Conservation (phyloP, 1,140 invertebrate species). For the Pinna nobilis region DNA sequence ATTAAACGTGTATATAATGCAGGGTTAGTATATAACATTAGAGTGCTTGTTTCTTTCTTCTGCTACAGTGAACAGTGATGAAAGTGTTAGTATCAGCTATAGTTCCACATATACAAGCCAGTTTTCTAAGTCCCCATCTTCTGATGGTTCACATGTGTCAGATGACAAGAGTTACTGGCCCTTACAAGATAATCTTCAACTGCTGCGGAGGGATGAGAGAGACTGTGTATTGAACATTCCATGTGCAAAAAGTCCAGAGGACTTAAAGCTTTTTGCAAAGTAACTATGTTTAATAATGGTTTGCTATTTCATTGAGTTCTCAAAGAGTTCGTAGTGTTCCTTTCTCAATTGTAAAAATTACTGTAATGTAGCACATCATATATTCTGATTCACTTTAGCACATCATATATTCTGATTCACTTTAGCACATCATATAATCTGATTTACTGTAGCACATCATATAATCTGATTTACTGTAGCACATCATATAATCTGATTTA, state of each 20-base stretch:
- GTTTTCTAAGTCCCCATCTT: constrained; percentile 62
- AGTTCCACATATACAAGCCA: constrained; percentile 28
- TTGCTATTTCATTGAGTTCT: background rate
- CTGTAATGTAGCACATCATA: too few species aligned
- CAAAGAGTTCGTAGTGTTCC: too few species aligned
- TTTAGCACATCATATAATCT: too few species aligned
- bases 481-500: too few species aligned
- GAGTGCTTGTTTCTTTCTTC: too few species aligned
- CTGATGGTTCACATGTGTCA: constrained; percentile 74
- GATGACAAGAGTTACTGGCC: constrained; percentile 52
- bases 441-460: too few species aligned
- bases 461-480: too few species aligned
- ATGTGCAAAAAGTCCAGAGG: constrained; percentile 83
- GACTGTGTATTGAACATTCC: constrained; percentile 81
- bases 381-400: too few species aligned
- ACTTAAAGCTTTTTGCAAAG: constrained; percentile 83
- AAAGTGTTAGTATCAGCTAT: constrained; percentile 49
- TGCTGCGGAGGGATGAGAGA: constrained; percentile 81
- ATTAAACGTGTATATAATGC: too few species aligned
- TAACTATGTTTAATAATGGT: constrained; percentile 35
- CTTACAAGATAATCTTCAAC: constrained; percentile 77
- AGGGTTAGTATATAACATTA: too few species aligned
- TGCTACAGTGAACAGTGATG: constrained; percentile 65
- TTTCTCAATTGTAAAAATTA: too few species aligned
- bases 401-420: too few species aligned